Conservation (phyloP, 2,797 vertebrate species). For the Diglossa cyanea region DNA sequence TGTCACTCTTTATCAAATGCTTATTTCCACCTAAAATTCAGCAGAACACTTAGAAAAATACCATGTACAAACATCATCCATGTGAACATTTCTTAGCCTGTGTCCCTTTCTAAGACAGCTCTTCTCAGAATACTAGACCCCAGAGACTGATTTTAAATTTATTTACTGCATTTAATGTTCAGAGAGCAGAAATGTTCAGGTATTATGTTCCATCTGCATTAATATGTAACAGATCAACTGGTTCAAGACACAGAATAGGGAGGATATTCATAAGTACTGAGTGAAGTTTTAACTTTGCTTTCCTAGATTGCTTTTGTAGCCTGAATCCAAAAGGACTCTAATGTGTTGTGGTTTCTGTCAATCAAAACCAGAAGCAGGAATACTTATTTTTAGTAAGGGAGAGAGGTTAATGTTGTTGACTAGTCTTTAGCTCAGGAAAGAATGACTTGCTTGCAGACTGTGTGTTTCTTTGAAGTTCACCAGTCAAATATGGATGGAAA, state of each 20-base stretch:
- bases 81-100: neutral
- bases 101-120: neutral
- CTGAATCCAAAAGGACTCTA: neutral
- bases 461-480: neutral
- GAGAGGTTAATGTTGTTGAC: neutral
- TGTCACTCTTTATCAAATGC: neutral
- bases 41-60: neutral
- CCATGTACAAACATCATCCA: accelerated
- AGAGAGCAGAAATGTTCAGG: neutral
- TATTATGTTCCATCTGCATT: neutral
- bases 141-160: neutral
- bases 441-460: neutral
- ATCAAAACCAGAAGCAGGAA: neutral
- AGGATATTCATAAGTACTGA: neutral
- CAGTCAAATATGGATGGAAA: neutral
- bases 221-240: neutral
- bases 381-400: neutral
- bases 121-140: neutral
- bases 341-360: neutral
- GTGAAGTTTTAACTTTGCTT: neutral
- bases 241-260: neutral
- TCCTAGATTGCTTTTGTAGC: neutral
- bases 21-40: neutral
- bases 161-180: neutral
- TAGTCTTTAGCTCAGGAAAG: neutral